A percentile compares a stretch with the other conserved stretches of the same genome.
Conservation (phyloP, 1,140 invertebrate genomes). For the Stegodyphus dumicola region DNA sequence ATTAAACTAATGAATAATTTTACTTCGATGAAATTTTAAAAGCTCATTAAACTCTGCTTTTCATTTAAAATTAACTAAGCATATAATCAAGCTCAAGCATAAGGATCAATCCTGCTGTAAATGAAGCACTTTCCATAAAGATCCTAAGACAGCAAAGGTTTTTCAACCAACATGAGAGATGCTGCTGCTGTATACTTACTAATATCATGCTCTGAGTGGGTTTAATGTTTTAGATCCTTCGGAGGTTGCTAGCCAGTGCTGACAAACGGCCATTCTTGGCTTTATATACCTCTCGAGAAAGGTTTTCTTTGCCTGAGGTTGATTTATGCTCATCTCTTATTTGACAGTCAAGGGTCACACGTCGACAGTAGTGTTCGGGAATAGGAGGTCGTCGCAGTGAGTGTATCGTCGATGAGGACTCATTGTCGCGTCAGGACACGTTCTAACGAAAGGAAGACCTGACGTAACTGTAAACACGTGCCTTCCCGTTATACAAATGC, state of each 20-base stretch:
- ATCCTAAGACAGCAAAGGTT: too few relatives aligned
- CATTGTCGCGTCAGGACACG: constrained; percentile 41
- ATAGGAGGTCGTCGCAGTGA: constrained; percentile 12
- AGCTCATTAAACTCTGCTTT: too few relatives aligned
- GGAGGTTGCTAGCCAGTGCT: constrained; percentile 8
- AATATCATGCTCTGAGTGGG: constrained; percentile 18
- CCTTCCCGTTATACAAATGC: neutral
- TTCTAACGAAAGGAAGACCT: constrained; percentile 6
- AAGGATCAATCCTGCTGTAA: too few relatives aligned
- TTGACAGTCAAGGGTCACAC: constrained; percentile 50
- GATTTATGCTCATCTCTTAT: constrained; percentile 48
- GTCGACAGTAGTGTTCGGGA: constrained; percentile 20
- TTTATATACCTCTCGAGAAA: constrained; percentile 28
- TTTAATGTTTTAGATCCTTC: constrained; percentile 6
- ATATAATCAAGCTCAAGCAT: too few relatives aligned
- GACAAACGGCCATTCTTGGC: constrained; percentile 26
- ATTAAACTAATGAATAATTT: too few relatives aligned
- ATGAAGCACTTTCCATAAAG: too few relatives aligned
- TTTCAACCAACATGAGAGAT: neutral
- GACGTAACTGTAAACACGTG: constrained; percentile 33
- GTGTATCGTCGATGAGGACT: constrained; percentile 4
- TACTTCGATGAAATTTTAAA: too few relatives aligned
- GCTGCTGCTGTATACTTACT: constrained; percentile 20
- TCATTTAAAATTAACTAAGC: too few relatives aligned
- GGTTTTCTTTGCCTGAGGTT: constrained; percentile 27